Conservation (phyloP, 53 echinoderm and acorn worm species). For the Temnopleurus reevesii region DNA sequence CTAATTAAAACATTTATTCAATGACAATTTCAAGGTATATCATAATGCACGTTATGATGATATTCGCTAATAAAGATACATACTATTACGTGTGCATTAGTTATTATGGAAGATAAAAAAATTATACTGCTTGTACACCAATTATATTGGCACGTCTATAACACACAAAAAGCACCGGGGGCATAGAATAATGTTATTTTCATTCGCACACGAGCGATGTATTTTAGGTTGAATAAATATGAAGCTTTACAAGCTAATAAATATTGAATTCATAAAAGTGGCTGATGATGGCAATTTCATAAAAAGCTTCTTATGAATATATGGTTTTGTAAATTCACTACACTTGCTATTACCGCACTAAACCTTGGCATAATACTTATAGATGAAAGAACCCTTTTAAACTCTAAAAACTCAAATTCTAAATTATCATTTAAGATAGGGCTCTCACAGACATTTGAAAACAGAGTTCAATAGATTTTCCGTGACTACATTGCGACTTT, state of each 20-base stretch:
- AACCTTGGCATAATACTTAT: not conserved
- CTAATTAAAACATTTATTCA: too few relatives aligned
- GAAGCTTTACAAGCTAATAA: constrained; percentile 55
- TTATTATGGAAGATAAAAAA: too few relatives aligned
- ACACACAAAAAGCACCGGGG: not conserved
- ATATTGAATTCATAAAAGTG: constrained; percentile 44
- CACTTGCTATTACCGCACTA: constrained; percentile 24
- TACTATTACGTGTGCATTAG: too few relatives aligned
- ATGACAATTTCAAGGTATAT: too few relatives aligned
- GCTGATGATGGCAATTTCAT: not conserved
- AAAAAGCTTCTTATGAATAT: not conserved
- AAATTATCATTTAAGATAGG: too few relatives aligned
- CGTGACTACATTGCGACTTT: too few relatives aligned
- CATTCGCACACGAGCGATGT: not conserved
- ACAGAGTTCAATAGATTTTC: too few relatives aligned
- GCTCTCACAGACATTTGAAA: too few relatives aligned
- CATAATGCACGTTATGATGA: too few relatives aligned
- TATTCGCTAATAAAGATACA: too few relatives aligned
- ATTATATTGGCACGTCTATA: constrained; percentile 17
- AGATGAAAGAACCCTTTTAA: not conserved
- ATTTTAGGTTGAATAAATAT: constrained; percentile 40
- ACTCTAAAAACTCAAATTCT: too few relatives aligned
- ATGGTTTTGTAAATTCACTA: not conserved
- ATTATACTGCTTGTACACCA: too few relatives aligned
- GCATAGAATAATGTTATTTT: not conserved